Evolutionary conservation across 2,888 invertebrate genomes (phyloP), one percentile per base, ranked within the genome.

Genomic region (Meganola albula): DNA sequence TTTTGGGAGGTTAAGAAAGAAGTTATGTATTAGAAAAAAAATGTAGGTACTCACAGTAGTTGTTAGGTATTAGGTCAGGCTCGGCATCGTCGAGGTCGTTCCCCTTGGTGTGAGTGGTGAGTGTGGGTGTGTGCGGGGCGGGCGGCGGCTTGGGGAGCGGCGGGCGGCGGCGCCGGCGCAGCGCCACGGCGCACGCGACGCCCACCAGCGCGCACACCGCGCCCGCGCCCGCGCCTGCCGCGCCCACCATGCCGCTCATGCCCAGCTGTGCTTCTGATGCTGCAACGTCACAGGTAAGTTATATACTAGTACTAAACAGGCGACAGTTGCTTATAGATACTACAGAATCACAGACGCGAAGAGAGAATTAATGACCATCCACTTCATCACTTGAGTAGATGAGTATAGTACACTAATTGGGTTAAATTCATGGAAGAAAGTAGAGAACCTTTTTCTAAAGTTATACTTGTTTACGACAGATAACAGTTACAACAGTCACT

Each of bases 1-100:
- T n/a, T n/a, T n/a, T n/a, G n/a, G n/a, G n/a, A n/a, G n/a, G n/a
- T n/a, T n/a, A n/a, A n/a, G n/a, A n/a, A n/a, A n/a, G n/a, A n/a
- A n/a, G n/a, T n/a, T n/a, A n/a, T n/a, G n/a, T n/a, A n/a, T n/a
- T n/a, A 6, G 16, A 16, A 16, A 4, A 16, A 16, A 16, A 16
- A 5, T 22, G 16, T 18, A 3, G 2, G 4, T 40, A 75, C 80
- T 76, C 24, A 80, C 82, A 79, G 48, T 80, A 84, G 49, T 83
- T 74, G 50, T 83, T 84, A 3, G 83, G 83, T 60, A 83, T 83
- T 44, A 83, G 75, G 54, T 84, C 84, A 0, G 84, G 83, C 58
- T 84, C 84, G 10, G 75, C 60, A 55, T 84, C 83, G 44, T 83
- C 83, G 8, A 20, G n/a, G 55, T 68, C 75, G 10, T 78, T 77